These are phyloP conservation scores for Pseudomugil tenellus DNA, from an alignment of 2,797 vertebrate genomes.

Conservation along the genomic window DNA sequence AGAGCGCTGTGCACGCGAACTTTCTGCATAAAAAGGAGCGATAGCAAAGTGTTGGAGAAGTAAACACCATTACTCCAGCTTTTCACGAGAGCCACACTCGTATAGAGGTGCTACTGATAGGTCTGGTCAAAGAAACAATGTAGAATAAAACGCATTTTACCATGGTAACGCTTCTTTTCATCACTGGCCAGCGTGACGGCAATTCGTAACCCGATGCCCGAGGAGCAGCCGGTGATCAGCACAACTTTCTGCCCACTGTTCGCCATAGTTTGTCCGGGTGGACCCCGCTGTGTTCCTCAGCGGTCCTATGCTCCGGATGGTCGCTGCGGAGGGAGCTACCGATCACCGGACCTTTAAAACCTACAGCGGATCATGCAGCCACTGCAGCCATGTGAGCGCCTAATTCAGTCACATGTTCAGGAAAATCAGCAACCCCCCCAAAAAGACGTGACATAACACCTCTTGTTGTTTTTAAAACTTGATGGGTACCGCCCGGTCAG, in stretches of 20 bases:
- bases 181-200: slow-evolving; percentile 90
- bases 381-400: slow-evolving; percentile 79
- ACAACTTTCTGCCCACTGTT: slow-evolving; percentile 86
- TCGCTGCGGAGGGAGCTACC: slow-evolving; percentile 70
- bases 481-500: slow-evolving; percentile 46
- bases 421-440: slow-evolving; percentile 48
- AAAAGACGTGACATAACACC: slow-evolving; percentile 56
- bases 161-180: slow-evolving; percentile 88
- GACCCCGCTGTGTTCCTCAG: slow-evolving; percentile 63
- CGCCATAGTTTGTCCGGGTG: slow-evolving; percentile 85
- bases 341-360: slow-evolving; percentile 72
- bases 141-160: slow-evolving; percentile 83
- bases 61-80: slow-evolving; percentile 47
- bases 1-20: slow-evolving; percentile 55
- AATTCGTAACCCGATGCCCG: slow-evolving; percentile 91
- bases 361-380: slow-evolving; percentile 82
- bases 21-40: slow-evolving; percentile 62
- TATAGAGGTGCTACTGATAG: slow-evolving; percentile 30
- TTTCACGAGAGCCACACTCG: slow-evolving; percentile 25
- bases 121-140: slow-evolving; percentile 59
- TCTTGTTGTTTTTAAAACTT: slow-evolving; percentile 33
- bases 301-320: slow-evolving; percentile 70
- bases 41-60: slow-evolving; percentile 36
- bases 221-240: slow-evolving; percentile 94
- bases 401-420: slow-evolving; percentile 83